Base-by-base conservation (phyloP, 1,140 invertebrate genomes). In the Macrotrachela quadricornifera region DNA sequence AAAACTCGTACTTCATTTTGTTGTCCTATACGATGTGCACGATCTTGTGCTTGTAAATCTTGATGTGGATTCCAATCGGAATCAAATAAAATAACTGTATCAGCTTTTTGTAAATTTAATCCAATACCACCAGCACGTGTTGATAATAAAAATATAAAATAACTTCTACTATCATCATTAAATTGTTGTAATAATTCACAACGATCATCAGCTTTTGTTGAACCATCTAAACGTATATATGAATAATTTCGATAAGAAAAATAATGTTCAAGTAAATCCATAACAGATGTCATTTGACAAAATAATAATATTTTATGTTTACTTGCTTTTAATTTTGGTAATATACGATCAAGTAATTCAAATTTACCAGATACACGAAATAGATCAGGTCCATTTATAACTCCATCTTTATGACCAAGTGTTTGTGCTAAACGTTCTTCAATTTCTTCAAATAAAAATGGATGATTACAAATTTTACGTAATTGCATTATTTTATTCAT, bases 41-140 rank as follows among this genome's bases (percentile, higher is more conserved):
- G 78, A 76, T 97, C 92, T 74, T 96, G 91, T 10, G 92, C 92
- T 78, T 95, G 90, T 49, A 94, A 74, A 77, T 95, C 87, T 76
- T 95, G 88, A 73, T 97, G 91, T 43, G 92, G 91, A 76, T 97
- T 97, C 92, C 92, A 97, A 72, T 97, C 92, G 1, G 88, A 95
- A 71, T 99, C 92, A 68, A 95, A 97, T 56, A 97, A 95, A 57
- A 99, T 79, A 46, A 99, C 92, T 17, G 91, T 96, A 68, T 99
- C 92, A 11, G 92, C 92, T 46, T 86, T 83, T 72, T 96, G 91
- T 51, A 99, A 72, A 77, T 99, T 99, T 45, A 99, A 76, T 56
- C 92, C 92, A 15, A 99, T 73, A 59, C 92, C 92, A 58, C 91
- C 91, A 57, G 91, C 91, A 61, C 92, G 76, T 4, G 92, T 99